Percentiles rank a stretch among this genome's conserved stretches.
Evolutionary conservation across 2,888 invertebrate species (phyloP).

Genomic region (Zygogramma bicolorata): DNA sequence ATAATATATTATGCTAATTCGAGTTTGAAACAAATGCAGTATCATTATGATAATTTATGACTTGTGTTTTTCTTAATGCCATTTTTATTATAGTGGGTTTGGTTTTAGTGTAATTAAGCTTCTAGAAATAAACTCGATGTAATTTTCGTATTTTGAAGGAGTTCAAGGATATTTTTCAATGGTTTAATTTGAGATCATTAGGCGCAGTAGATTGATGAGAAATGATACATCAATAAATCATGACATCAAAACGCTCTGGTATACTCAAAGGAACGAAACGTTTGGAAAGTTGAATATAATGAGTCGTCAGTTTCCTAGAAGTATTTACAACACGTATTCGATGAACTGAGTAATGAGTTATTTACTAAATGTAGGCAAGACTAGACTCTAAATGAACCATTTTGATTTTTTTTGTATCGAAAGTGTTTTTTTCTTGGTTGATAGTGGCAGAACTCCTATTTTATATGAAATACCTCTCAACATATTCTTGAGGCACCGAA

Average conservation of each 20-base stretch:
- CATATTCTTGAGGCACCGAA: too few species aligned
- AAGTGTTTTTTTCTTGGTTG: too few species aligned
- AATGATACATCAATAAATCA: constrained; percentile 36
- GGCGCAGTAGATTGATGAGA: constrained; percentile 30
- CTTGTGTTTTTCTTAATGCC: constrained; percentile 56
- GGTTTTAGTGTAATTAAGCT: constrained; percentile 38
- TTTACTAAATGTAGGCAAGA: too few species aligned
- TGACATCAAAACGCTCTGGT: constrained; percentile 9
- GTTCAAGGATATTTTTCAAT: constrained; percentile 40
- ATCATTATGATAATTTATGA: constrained; percentile 63
- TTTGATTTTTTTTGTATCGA: too few species aligned
- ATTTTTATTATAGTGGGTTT: constrained; percentile 43
- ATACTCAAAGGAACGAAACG: neutral
- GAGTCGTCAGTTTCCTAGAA: neutral
- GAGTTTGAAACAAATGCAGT: constrained; percentile 60
- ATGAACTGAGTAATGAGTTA: too few species aligned
- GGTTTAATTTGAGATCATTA: constrained; percentile 41
- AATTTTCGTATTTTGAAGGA: constrained; percentile 30
- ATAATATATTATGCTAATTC: constrained; percentile 64
- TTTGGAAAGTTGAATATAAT: neutral
- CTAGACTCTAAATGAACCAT: too few species aligned
- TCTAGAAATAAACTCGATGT: constrained; percentile 39
- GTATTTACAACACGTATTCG: too few species aligned
- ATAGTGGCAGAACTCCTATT: too few species aligned
- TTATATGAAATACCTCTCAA: too few species aligned